A percentile compares a stretch with the other conserved stretches of the same genome.
phyloP scores from a whole-genome alignment of 2,113 vertebrate species.

The Petroica traversi region DNA sequence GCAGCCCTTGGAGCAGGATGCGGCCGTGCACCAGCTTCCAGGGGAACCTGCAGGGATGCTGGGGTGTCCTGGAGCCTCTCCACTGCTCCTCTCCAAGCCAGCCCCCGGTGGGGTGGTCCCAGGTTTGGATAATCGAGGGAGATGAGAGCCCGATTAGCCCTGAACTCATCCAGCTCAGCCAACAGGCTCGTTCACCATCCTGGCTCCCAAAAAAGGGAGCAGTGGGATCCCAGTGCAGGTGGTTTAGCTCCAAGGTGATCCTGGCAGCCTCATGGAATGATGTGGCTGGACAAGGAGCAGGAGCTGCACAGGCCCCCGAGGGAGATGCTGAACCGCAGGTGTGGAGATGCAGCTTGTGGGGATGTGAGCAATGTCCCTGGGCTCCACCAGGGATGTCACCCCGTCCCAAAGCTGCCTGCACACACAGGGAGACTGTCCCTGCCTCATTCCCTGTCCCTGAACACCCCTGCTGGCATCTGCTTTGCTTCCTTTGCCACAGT shows the following conservation, averaged over 20 bases:
- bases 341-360: neutral
- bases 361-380: neutral
- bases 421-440: neutral
- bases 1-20: neutral
- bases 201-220: neutral
- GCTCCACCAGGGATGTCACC: neutral
- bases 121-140: fast-evolving
- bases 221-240: fast-evolving
- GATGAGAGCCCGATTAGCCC: neutral
- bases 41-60: neutral
- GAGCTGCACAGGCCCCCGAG: neutral
- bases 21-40: neutral
- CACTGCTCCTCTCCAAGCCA: neutral
- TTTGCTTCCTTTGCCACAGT: neutral
- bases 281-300: fast-evolving
- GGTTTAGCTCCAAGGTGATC: neutral
- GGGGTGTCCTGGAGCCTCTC: neutral
- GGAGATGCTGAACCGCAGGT: fast-evolving
- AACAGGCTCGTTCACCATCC: neutral
- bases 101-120: fast-evolving
- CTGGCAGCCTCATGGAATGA: neutral
- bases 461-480: neutral
- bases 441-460: neutral
- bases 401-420: neutral
- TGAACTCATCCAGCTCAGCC: neutral